Percentiles rank a stretch among this genome's conserved stretches.
Conservation (phyloP, 2,113 vertebrate species). For the Gambusia holbrooki region DNA sequence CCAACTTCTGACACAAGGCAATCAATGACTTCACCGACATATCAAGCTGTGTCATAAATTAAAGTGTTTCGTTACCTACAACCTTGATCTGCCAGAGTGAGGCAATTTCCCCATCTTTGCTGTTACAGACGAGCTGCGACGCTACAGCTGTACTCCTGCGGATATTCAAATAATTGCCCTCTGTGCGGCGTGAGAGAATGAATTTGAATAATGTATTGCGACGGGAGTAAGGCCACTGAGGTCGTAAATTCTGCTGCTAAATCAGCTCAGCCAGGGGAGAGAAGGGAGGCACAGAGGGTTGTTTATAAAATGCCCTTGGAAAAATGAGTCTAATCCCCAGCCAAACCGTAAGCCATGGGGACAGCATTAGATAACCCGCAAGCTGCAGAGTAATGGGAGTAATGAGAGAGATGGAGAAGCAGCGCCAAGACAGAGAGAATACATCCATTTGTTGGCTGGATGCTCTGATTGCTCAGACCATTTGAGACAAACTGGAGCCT, state of each 20-base stretch:
- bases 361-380: conserved; percentile 79
- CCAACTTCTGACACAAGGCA: conserved; percentile 65
- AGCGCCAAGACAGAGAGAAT: conserved; percentile 70
- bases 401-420: conserved; percentile 74
- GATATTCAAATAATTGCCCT: conserved; percentile 77
- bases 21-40: conserved; percentile 71
- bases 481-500: conserved; percentile 79
- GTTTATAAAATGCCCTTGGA: conserved; percentile 80
- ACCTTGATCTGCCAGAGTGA: conserved; percentile 62
- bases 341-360: conserved; percentile 74
- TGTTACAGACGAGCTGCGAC: conserved; percentile 46
- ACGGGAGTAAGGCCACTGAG: conserved; percentile 66
- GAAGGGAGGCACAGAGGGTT: conserved; percentile 65
- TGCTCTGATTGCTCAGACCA: conserved; percentile 73
- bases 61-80: conserved; percentile 63
- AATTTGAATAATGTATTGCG: conserved; percentile 79
- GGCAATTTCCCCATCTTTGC: conserved; percentile 64
- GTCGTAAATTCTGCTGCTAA: conserved; percentile 76
- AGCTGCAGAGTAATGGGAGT: conserved; percentile 78
- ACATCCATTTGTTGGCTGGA: conserved; percentile 77
- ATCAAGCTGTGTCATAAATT: conserved; percentile 72
- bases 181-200: conserved; percentile 55
- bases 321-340: conserved; percentile 77
- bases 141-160: conserved; percentile 63
- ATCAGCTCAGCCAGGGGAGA: conserved; percentile 69